A percentile compares a stretch with the other conserved stretches of the same genome.
Evolutionary conservation across 2,113 vertebrate genomes (phyloP).

Genomic region (Lota lota): DNA sequence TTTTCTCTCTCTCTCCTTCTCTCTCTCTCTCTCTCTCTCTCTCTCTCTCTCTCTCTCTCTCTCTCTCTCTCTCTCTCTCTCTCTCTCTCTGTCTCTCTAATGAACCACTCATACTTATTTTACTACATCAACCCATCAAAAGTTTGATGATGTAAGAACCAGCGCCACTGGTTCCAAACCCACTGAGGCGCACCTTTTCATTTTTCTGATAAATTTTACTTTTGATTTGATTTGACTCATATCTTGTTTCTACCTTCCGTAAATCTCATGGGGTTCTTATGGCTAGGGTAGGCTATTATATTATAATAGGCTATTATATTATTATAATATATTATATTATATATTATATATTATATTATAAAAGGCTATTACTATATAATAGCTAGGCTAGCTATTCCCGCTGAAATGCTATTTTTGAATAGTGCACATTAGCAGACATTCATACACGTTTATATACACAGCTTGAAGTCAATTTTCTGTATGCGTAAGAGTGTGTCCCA

Average conservation of each 20-base stretch:
- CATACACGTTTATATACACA: slow-evolving; percentile 7
- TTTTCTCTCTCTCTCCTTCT: too few species aligned
- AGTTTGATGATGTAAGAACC: too few species aligned
- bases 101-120: too few species aligned
- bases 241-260: not conserved
- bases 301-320: too few species aligned
- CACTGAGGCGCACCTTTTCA: slow-evolving; percentile 10
- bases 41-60: too few species aligned
- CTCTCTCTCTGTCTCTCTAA: not conserved
- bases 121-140: too few species aligned
- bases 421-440: slow-evolving; percentile 7
- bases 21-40: not conserved
- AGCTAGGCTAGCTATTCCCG: not conserved
- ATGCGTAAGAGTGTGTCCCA: slow-evolving; percentile 8
- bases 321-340: too few species aligned
- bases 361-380: too few species aligned
- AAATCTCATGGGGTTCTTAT: not conserved
- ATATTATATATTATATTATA: too few species aligned
- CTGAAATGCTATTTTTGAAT: slow-evolving; percentile 13
- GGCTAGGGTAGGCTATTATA: too few species aligned
- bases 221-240: slow-evolving; percentile 27
- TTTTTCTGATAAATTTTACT: not conserved
- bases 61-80: not conserved
- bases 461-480: slow-evolving; percentile 25
- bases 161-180: not conserved